Evolutionary conservation across 2,113 vertebrate species (phyloP), one percentile per base, ranked within the genome.

Genomic region (Mus spicilegus): DNA sequence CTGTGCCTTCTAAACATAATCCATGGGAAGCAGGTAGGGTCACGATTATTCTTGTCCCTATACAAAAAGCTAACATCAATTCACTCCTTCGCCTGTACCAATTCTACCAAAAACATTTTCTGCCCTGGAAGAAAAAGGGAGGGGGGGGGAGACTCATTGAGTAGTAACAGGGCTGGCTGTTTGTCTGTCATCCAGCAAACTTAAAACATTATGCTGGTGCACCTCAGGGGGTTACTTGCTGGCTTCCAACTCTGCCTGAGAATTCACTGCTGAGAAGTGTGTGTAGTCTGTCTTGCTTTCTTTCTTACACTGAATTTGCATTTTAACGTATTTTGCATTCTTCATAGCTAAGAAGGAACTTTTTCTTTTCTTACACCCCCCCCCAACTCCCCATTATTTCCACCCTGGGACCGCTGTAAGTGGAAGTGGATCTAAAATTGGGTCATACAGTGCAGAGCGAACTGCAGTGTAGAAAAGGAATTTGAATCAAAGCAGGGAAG

Each of bases 271-370:
- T 91, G 56, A 65, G n/a, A 95, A 97, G 93, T 95, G 82, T 72
- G 7, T 54, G 7, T 24, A 75, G 70, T 73, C 58, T 84, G 58
- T 30, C 91, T 77, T 94, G 76, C 87, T 82, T 96, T 81, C 81
- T 92, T 91, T 94, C 93, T 93, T 67, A 89, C 67, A 61, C 28
- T 54, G 54, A 65, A 95, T 97, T 97, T 97, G 91, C 96, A 96
- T 97, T 96, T 97, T 92, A 95, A 82, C 46, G 87, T 95, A 84
- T 91, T 96, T 96, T 91, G 94, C 92, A 95, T 92, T 92, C 93
- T 96, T 97, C 70, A 70, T 84, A 33, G 90, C 72, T 91, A 95
- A 89, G 87, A 90, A 84, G 69, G 81, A 93, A 93, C 42, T 92
- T 96, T 87, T 70, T 93, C 84, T 96, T 82, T 84, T 82, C 84